Evolutionary conservation across 1,140 invertebrate species (phyloP), one percentile per base, ranked within the genome.

Genomic region (Bombus ignitus): DNA sequence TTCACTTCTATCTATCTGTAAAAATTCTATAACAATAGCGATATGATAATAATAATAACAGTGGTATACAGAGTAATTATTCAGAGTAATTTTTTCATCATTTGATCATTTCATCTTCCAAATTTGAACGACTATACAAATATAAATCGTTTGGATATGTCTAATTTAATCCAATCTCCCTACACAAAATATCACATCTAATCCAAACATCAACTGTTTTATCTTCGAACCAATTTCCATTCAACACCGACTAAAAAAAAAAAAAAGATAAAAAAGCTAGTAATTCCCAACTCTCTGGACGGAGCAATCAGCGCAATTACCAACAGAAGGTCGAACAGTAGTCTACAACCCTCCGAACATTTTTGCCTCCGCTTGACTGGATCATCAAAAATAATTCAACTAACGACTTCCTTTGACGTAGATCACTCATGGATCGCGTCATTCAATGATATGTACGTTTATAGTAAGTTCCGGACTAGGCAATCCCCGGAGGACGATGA

Each of bases 401-500:
- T 32, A 70, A 77, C 9, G 28, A 86, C 32, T 77, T 86, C 68
- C 47, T 75, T 73, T 53, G 47, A 75, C 71, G 32, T n/a, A 4
- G 25, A 47, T 66, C 42, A 37, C 35, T 62, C 18, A 22, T 25
- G 28, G 5, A 28, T 65, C 28, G 37, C 42, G 12, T n/a, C 28
- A 0, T 39, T 53, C 47, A 53, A 53, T 53, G 47, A 53, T 53
- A 53, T 53, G 47, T 22, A 6, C 47, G 47, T 53, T 53, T 53
- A 53, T 22, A 53, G 47, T 53, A 22, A 39, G 10, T 37, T 28
- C 32, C 3, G 6, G 18, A 39, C 6, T 47, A n/a, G 15, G 53
- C 3, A 10, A 39, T 25, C 9, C 4, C 15, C 22, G 53, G 32
- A 74, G 78, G 78, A 85, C 78, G 70, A 85, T 81, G 83, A 78